Evolutionary conservation across 2,113 vertebrate genomes (phyloP).

Genomic region (Steatornis caripensis): DNA sequence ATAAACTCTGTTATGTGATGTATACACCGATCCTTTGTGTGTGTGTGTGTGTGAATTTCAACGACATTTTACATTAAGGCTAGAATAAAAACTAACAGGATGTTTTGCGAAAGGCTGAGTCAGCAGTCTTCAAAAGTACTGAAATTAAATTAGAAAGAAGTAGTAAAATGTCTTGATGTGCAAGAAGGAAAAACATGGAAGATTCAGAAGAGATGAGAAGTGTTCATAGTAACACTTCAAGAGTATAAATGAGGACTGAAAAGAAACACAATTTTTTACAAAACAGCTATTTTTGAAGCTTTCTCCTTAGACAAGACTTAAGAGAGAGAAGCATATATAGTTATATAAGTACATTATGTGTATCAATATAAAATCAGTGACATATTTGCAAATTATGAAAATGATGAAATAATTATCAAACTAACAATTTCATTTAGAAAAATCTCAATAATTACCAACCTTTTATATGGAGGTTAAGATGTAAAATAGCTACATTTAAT

Average conservation of each 20-base stretch:
- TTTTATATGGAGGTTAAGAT: not conserved
- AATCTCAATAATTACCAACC: not conserved
- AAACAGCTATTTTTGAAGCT: not conserved
- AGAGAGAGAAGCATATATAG: not conserved
- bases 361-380: not conserved
- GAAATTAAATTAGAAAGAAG: not conserved
- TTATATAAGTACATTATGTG: not conserved
- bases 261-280: not conserved
- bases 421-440: not conserved
- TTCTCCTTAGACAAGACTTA: not conserved
- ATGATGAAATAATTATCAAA: not conserved
- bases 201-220: not conserved
- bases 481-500: not conserved
- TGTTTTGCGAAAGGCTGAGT: not conserved
- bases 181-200: not conserved
- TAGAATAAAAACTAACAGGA: conserved; percentile 29
- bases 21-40: not conserved
- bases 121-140: not conserved
- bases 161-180: not conserved
- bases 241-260: not conserved
- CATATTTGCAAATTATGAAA: not conserved
- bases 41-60: not conserved
- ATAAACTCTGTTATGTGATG: conserved; percentile 13
- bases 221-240: not conserved
- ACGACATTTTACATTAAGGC: conserved; percentile 6